Conservation (phyloP, 2,797 vertebrate species). For the Toxotes lorentzi region DNA sequence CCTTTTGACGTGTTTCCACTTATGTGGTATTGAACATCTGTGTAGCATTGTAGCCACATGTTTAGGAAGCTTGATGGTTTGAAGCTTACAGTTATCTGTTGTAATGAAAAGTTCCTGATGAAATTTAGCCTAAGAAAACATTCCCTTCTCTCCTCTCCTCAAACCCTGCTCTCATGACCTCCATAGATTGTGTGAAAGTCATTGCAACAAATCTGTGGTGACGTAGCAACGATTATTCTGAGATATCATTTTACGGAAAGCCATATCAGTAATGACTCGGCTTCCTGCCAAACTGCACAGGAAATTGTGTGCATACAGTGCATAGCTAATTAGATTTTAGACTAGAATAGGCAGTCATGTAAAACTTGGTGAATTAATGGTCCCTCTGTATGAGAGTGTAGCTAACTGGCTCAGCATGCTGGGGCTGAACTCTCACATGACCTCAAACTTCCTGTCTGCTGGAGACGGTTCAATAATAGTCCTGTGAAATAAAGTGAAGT, state of each 20-base stretch:
- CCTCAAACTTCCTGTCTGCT: constrained; percentile 31
- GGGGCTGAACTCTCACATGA: constrained; percentile 25
- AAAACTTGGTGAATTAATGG: constrained; percentile 27
- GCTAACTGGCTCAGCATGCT: constrained; percentile 28
- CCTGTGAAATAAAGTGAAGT: not conserved
- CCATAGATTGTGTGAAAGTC: not conserved
- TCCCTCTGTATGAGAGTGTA: constrained; percentile 14
- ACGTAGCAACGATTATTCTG: constrained; percentile 6
- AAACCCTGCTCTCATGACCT: not conserved
- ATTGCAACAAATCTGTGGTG: not conserved
- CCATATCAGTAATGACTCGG: constrained; percentile 3
- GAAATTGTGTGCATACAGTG: constrained; percentile 23
- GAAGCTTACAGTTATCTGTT: constrained; percentile 9
- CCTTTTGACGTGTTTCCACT: not conserved
- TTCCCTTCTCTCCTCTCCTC: not conserved
- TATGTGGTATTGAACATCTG: not conserved
- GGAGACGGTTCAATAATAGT: not conserved
- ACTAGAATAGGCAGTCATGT: constrained; percentile 27
- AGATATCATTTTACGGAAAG: constrained; percentile 33
- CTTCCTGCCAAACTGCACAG: constrained; percentile 36
- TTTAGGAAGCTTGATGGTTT: not conserved
- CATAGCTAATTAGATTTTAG: constrained; percentile 39
- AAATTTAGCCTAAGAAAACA: constrained; percentile 1
- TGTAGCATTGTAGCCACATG: not conserved
- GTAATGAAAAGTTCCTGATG: constrained; percentile 2